A percentile compares a stretch with the other conserved stretches of the same genome.
phyloP scores from a whole-genome alignment of 1,140 invertebrate species.

The Trichonephila clavata region DNA sequence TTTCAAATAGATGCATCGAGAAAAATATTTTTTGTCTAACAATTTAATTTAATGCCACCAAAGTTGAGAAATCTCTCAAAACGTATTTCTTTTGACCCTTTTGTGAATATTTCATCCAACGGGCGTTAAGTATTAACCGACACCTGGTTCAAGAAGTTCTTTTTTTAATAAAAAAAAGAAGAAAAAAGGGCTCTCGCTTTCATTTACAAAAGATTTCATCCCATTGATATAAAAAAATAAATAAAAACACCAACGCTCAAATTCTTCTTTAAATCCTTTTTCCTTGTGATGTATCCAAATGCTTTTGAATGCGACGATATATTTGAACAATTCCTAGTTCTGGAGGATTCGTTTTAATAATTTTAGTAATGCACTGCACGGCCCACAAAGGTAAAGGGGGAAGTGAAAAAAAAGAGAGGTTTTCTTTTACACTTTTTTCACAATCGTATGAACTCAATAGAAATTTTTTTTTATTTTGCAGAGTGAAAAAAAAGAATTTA shows the following conservation, averaged over 20 bases:
- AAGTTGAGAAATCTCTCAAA: neutral
- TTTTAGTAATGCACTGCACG: neutral
- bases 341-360: conserved; percentile 41
- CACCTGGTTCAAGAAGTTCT: neutral
- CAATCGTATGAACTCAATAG: conserved; percentile 47
- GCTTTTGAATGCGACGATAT: conserved; percentile 26
- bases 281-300: conserved; percentile 41
- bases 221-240: conserved; percentile 5
- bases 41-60: neutral
- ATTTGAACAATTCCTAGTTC: neutral
- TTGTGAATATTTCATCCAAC: neutral
- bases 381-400: neutral
- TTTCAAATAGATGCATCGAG: no score
- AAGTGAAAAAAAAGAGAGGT: neutral
- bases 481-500: neutral
- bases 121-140: conserved; percentile 13
- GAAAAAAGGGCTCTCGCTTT: neutral
- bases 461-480: neutral
- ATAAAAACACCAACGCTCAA: neutral
- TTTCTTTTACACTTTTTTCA: conserved; percentile 14
- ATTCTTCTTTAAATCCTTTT: conserved; percentile 13
- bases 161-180: neutral
- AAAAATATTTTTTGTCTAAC: neutral
- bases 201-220: conserved; percentile 39
- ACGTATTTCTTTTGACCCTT: neutral